phyloP scores from a whole-genome alignment of 2,888 invertebrate species.

The Hydrotaea diabolus region DNA sequence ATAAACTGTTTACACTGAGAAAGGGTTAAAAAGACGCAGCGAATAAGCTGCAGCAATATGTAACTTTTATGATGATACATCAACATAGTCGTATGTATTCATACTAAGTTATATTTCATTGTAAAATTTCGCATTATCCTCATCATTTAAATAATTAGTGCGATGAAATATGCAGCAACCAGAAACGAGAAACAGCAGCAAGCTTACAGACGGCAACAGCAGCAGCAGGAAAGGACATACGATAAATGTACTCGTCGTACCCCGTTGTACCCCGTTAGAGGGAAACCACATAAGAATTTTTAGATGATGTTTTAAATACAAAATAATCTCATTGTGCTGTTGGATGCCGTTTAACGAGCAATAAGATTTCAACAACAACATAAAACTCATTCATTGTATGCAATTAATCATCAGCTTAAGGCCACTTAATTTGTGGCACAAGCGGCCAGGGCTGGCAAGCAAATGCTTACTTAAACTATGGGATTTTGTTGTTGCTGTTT shows the following conservation, averaged over 20 bases:
- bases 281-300: background rate
- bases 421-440: conserved; percentile 46
- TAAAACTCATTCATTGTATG: conserved; percentile 35
- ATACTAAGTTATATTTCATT: background rate
- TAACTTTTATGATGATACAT: background rate
- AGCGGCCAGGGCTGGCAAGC: background rate
- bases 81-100: background rate
- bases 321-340: conserved; percentile 36
- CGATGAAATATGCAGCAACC: background rate
- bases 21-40: background rate
- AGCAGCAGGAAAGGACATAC: background rate
- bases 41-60: background rate
- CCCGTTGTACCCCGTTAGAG: background rate
- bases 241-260: background rate
- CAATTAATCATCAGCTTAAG: conserved; percentile 56
- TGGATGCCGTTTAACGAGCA: conserved; percentile 38
- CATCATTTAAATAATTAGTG: conserved; percentile 7
- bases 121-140: conserved; percentile 2
- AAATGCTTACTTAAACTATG: conserved; percentile 24
- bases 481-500: background rate
- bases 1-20: background rate
- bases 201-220: no score
- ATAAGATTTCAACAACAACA: conserved; percentile 28
- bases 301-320: conserved; percentile 20
- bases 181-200: background rate